Evolutionary conservation across 2,888 invertebrate species (phyloP).

Genomic region (Drosophila anomalata): DNA sequence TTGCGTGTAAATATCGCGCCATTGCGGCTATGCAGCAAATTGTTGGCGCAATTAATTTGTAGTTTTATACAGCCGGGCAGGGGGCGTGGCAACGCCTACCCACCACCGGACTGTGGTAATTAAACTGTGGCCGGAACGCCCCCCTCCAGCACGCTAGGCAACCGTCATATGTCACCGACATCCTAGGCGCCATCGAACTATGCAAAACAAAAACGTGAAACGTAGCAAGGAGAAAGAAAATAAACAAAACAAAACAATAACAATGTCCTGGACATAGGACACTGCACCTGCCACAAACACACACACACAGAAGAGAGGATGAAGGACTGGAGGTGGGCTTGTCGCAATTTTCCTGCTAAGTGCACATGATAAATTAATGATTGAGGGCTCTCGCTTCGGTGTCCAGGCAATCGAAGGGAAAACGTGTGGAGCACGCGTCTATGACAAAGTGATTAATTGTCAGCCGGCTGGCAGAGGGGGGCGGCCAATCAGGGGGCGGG

Average conservation of each 20-base stretch:
- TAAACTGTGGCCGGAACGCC: slow-evolving; percentile 48
- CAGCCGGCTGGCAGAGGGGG: slow-evolving; percentile 29
- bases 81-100: slow-evolving; percentile 12
- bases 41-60: slow-evolving; percentile 64
- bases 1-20: slow-evolving; percentile 58
- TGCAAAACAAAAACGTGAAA: slow-evolving; percentile 45
- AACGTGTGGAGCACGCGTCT: slow-evolving; percentile 31
- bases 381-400: slow-evolving; percentile 39
- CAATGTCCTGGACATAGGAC: slow-evolving; percentile 28
- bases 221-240: slow-evolving; percentile 46
- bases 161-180: slow-evolving; percentile 56
- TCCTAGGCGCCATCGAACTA: slow-evolving; percentile 18
- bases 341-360: slow-evolving; percentile 74
- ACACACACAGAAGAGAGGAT: neutral
- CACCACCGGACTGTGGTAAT: slow-evolving; percentile 52
- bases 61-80: slow-evolving; percentile 44
- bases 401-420: slow-evolving; percentile 16
- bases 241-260: slow-evolving; percentile 23
- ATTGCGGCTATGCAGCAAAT: slow-evolving; percentile 29
- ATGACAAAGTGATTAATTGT: slow-evolving; percentile 71
- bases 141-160: slow-evolving; percentile 10
- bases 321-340: slow-evolving; percentile 31
- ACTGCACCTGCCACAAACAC: slow-evolving; percentile 53
- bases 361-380: slow-evolving; percentile 75
- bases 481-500: neutral